A percentile compares a stretch with the other conserved stretches of the same genome.
phyloP scores from a whole-genome alignment of 2,113 vertebrate species.

The Cynopterus brachyotis region DNA sequence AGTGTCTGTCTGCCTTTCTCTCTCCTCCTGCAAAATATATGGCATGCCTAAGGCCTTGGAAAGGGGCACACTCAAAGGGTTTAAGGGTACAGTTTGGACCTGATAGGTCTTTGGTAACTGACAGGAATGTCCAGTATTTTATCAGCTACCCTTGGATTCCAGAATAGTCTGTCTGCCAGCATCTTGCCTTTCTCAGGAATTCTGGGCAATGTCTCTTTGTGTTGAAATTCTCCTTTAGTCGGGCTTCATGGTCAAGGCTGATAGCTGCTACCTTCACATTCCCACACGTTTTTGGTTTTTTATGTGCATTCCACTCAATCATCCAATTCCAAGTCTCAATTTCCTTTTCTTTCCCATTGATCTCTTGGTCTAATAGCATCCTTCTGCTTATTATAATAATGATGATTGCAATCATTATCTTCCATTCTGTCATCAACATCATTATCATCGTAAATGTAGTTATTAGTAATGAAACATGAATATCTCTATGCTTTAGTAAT shows the following conservation, averaged over 20 bases:
- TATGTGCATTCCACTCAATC: slow-evolving; percentile 43
- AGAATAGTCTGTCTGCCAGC: slow-evolving; percentile 40
- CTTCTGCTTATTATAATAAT: background rate
- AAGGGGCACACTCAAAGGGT: background rate
- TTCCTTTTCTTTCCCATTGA: slow-evolving; percentile 34
- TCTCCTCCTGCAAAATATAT: background rate
- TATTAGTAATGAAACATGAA: background rate
- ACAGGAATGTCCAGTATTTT: slow-evolving; percentile 52
- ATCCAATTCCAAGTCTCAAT: background rate
- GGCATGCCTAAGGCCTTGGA: background rate
- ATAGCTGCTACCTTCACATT: slow-evolving; percentile 18
- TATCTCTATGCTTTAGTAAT: background rate
- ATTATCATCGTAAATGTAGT: slow-evolving; percentile 28
- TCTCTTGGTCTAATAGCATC: slow-evolving; percentile 22
- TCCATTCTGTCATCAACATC: slow-evolving; percentile 12
- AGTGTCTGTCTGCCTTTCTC: background rate
- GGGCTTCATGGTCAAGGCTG: background rate
- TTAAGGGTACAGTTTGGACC: background rate
- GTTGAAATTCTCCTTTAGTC: slow-evolving; percentile 37
- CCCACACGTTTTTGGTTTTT: slow-evolving; percentile 55
- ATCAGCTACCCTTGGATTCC: slow-evolving; percentile 37
- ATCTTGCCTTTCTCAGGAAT: slow-evolving; percentile 31
- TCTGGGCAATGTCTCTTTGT: slow-evolving; percentile 48
- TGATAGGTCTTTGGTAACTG: slow-evolving; percentile 24
- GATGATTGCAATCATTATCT: background rate